Evolutionary conservation across 2,113 vertebrate species (phyloP).

Genomic region (Oncorhynchus nerka): DNA sequence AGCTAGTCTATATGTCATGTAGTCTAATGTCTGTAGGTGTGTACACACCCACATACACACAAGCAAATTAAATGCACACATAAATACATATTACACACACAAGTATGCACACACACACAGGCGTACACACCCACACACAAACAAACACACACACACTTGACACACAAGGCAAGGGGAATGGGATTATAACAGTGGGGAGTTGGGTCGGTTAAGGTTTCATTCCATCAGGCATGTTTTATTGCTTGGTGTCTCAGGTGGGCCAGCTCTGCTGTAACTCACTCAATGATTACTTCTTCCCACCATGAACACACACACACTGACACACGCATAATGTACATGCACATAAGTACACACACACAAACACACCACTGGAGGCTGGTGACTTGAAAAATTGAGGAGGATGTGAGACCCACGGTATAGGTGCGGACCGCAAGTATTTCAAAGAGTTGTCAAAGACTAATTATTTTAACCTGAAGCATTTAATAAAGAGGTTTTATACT

Average conservation of each 20-base stretch:
- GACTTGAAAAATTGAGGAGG: no score
- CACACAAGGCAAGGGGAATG: background rate
- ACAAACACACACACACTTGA: constrained; percentile 19
- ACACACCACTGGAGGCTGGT: background rate
- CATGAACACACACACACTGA: background rate
- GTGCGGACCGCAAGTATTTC: no score
- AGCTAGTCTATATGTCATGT: no score
- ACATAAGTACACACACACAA: background rate
- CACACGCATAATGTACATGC: background rate
- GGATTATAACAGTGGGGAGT: constrained; percentile 10
- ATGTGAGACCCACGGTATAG: no score
- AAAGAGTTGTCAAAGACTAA: no score
- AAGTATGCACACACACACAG: constrained; percentile 31
- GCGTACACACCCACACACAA: constrained; percentile 34
- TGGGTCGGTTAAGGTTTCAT: no score
- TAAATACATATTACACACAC: constrained; percentile 54
- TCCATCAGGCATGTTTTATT: constrained; percentile 11
- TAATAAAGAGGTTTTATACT: no score
- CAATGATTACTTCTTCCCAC: constrained; percentile 6
- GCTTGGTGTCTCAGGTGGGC: background rate
- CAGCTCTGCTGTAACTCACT: constrained; percentile 2
- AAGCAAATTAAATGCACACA: constrained; percentile 47
- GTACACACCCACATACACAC: constrained; percentile 32
- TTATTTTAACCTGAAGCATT: no score
- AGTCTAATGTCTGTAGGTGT: no score